Base-by-base conservation (phyloP, 2,797 vertebrate genomes). In the Epinephelus malabaricus region DNA sequence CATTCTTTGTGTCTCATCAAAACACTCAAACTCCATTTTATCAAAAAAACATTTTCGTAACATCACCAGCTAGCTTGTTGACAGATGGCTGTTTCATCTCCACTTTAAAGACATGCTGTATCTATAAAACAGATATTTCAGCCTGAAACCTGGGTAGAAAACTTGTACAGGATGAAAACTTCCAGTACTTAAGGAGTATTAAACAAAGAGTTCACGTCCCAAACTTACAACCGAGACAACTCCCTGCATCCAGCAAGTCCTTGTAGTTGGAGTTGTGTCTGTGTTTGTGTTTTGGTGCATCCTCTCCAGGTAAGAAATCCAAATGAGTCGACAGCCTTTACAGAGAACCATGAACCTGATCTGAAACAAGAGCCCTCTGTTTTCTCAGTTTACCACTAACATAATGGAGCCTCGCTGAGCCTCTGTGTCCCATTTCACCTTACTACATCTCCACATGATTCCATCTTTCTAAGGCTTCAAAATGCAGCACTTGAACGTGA, bases 331-430 rank as follows among this genome's bases (percentile, higher is more conserved):
- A 23, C n/a, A 60, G 15, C 23, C 27, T 53, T 49, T 6, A 34
- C 3, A 2, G 25, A 53, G 6, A 63, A 30, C 17, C 10, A 0
- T 49, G 51, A 34, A 73, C 51, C 47, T 78, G 78, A 73, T 73
- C 64, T 62, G 76, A 78, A 82, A 89, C 56, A 53, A 51, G 69
- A 85, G 23, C 45, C 51, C 58, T 62, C 8, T 23, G 3, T 66
- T 14, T 13, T 12, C 43, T 64, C 45, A 19, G 64, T 79, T 79
- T 82, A 50, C 49, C 69, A n/a, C 9, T 4, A 43, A 54, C 50
- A 69, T 64, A 70, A 45, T 65, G 17, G 68, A 62, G 18, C 23
- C 19, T 1, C 0, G 0, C 23, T 15, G 23, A 59, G 46, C 47
- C 27, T 38, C 53, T 17, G 18, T 73, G 11, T 82, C 76, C 4